Base-by-base conservation (phyloP, 2,797 vertebrate species). In the Nyctalus aviator region DNA sequence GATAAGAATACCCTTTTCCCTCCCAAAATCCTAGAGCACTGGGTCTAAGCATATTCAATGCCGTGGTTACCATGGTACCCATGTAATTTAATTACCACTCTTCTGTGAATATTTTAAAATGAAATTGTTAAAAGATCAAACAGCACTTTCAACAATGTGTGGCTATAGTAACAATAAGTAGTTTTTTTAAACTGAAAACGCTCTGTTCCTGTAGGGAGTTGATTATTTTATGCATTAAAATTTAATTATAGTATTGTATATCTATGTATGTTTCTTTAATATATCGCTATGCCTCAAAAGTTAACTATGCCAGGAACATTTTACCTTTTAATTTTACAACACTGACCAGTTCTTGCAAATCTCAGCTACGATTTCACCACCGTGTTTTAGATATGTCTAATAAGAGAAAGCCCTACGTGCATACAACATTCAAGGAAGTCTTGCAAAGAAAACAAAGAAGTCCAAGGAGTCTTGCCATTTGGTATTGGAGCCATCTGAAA, bases 81-180 rank as follows among this genome's bases (percentile, higher is more conserved):
- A 14, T 90, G 85, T 96, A 97, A 97, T 97, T 96, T 96, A 97
- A 97, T 97, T 97, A 96, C 90, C 77, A n/a, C 85, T 96, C 94
- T 97, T 97, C 95, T 95, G 91, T 97, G 97, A 96, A 96, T 97
- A 95, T 97, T 97, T 95, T 94, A 81, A 97, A 97, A 95, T 94
- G 93, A 96, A 97, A 96, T 96, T 97, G 95, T 97, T 96, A 90
- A 96, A 97, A 97, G 93, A 97, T 96, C 96, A 97, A 97, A 95
- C 50, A 96, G 83, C 81, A 91, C 94, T 77, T 95, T 97, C 88
- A 95, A 96, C 83, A 91, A 44, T 93, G 69, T 79, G 71, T 64
- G 75, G 76, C 92, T 95, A 82, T 95, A 90, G 93, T 96, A 94
- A 93, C 88, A 62, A 93, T 96, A 95, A 95, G 94, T 94, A 96